phyloP scores from a whole-genome alignment of 2,113 vertebrate species.

The Sakesphorus luctuosus region DNA sequence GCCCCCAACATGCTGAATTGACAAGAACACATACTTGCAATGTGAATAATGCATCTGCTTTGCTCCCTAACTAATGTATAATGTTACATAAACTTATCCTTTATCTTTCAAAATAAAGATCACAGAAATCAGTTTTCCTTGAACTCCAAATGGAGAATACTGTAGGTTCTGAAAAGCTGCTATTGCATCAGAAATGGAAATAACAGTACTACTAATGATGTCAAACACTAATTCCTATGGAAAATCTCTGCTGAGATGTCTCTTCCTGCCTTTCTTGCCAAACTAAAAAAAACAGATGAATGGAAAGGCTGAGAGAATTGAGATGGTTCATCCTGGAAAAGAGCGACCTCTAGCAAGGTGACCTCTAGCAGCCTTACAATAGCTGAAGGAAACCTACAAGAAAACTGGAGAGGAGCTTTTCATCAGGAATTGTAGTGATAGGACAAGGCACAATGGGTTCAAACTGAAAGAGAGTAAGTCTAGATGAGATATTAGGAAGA shows the following conservation, averaged over 20 bases:
- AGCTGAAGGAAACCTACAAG: background rate
- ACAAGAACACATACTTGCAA: background rate
- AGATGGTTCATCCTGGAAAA: background rate
- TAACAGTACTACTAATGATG: background rate
- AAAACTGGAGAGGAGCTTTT: background rate
- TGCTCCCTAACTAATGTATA: background rate
- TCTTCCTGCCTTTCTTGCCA: background rate
- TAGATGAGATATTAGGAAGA: background rate
- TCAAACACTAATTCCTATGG: background rate
- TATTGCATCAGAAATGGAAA: slow-evolving; percentile 11
- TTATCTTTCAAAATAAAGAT: background rate
- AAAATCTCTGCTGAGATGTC: background rate
- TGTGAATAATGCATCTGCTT: background rate
- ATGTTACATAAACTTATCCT: background rate
- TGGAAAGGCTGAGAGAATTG: background rate
- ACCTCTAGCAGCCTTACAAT: background rate
- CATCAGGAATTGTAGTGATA: background rate
- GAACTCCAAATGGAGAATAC: background rate
- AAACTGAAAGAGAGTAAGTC: background rate
- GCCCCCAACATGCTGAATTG: background rate
- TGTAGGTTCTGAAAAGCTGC: background rate
- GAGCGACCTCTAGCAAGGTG: background rate
- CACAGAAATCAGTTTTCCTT: background rate
- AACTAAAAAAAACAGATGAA: background rate
- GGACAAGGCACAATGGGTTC: background rate